Percentiles rank a stretch among this genome's conserved stretches.
These are phyloP conservation scores for Metellina segmentata DNA, from an alignment of 2,888 invertebrate species.

Conservation along the genomic window DNA sequence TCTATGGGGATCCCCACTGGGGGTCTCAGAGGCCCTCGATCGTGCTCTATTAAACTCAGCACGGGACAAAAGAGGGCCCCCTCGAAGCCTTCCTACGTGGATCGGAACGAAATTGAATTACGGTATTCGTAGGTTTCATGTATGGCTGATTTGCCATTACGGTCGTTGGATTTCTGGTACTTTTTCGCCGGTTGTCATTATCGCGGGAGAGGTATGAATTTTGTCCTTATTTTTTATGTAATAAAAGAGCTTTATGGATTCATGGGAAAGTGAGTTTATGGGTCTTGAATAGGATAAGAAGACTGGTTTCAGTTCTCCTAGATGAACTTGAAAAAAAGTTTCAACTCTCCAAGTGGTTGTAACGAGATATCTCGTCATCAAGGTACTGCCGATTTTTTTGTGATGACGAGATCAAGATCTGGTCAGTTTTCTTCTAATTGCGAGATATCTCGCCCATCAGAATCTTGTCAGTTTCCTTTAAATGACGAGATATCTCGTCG, in stretches of 20 bases:
- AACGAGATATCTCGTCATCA: too few relatives aligned
- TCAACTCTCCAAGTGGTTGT: too few relatives aligned
- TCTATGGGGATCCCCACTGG: slow-evolving; percentile 34
- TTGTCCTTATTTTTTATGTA: too few relatives aligned
- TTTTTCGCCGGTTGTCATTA: neutral
- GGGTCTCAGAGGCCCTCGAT: slow-evolving; percentile 50
- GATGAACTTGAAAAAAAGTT: too few relatives aligned
- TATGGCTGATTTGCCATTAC: neutral
- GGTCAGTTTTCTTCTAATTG: too few relatives aligned
- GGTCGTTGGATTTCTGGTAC: neutral
- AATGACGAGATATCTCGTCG: too few relatives aligned
- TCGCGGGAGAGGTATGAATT: too few relatives aligned
- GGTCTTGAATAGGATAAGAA: neutral
- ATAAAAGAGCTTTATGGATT: neutral
- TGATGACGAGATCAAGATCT: too few relatives aligned
- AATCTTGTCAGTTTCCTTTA: too few relatives aligned
- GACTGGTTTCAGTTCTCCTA: too few relatives aligned
- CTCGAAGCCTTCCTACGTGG: neutral
- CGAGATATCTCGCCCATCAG: too few relatives aligned
- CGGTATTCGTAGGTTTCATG: slow-evolving; percentile 57
- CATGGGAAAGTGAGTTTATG: neutral
- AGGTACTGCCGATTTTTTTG: too few relatives aligned
- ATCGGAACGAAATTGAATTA: slow-evolving; percentile 66
- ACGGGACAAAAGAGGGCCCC: slow-evolving; percentile 51
- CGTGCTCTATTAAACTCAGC: slow-evolving; percentile 74